Conservation (phyloP, 2,797 vertebrate genomes). For the Enteromius radiatus region DNA sequence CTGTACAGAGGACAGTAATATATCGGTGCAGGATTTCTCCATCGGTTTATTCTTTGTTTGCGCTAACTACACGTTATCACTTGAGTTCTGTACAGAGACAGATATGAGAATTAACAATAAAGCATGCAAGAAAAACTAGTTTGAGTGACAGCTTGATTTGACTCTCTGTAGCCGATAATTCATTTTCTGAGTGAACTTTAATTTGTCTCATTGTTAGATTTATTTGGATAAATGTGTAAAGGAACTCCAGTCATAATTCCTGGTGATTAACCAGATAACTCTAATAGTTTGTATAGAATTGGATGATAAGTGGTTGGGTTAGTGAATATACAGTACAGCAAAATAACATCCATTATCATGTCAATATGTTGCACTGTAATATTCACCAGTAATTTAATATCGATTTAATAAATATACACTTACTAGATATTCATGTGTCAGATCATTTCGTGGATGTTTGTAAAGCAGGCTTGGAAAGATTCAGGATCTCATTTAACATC, state of each 20-base stretch:
- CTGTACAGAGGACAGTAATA: background rate
- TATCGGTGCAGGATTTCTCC: background rate
- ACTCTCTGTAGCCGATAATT: background rate
- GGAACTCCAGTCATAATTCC: background rate
- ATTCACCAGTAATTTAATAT: background rate
- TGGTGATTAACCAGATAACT: background rate
- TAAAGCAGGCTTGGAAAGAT: slow-evolving; percentile 17
- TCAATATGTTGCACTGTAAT: background rate
- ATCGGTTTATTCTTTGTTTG: background rate
- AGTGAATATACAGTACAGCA: background rate
- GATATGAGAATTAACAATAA: background rate
- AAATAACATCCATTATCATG: background rate
- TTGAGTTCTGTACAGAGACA: background rate
- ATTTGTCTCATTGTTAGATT: background rate
- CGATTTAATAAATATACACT: background rate
- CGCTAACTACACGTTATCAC: background rate
- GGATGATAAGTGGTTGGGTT: background rate
- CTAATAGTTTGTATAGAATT: background rate
- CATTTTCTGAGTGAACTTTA: background rate
- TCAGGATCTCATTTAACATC: slow-evolving; percentile 37
- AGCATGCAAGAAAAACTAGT: background rate
- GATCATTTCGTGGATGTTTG: slow-evolving; percentile 15
- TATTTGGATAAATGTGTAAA: background rate
- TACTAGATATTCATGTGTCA: background rate
- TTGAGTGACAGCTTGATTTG: background rate